Evolutionary conservation across 2,888 invertebrate genomes (phyloP), one percentile per base, ranked within the genome.

Genomic region (Aporophyla lueneburgensis): DNA sequence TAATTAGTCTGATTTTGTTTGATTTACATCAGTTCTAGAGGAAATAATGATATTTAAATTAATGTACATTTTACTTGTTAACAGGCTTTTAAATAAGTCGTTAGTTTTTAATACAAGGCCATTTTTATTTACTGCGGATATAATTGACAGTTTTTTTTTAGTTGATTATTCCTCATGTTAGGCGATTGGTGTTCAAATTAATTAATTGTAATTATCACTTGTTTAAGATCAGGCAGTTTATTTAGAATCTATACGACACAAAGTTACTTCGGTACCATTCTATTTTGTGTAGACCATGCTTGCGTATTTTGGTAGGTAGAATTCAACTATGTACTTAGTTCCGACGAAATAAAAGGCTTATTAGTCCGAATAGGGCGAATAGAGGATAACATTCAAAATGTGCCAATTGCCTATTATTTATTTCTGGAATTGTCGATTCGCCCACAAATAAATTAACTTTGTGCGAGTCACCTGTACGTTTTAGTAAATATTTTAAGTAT

Each of bases 1-100:
- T 78, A 84, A 86, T 87, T 84, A 79, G 84, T 75, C 61, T 68
- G n/a, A 46, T 84, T 77, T 70, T 46, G 12, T 74, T 76, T 75
- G 70, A 84, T 87, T 84, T 74, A 76, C 82, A 53, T 53, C 5
- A 27, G 62, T 66, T 63, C 40, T 59, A 66, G 10, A 49, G 33
- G 43, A 74, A 76, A 73, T 71, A 65, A 84, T 84, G 59, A 43
- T 67, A 73, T 79, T 80, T 80, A 65, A 69, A 83, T 76, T 51
- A 71, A 53, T 40, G 19, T 40, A 51, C 7, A n/a, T 81, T 80
- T 76, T 72, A 9, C 46, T 70, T 65, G 33, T 65, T 58, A 65
- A 73, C 63, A 71, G 40, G 51, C 66, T 65, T 66, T 74, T 59
- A 75, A 78, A 51, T 70, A 56, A 46, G 33, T 74, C 51, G 51